Base-by-base conservation (phyloP, 2,888 invertebrate genomes). In the Eulithis testata region DNA sequence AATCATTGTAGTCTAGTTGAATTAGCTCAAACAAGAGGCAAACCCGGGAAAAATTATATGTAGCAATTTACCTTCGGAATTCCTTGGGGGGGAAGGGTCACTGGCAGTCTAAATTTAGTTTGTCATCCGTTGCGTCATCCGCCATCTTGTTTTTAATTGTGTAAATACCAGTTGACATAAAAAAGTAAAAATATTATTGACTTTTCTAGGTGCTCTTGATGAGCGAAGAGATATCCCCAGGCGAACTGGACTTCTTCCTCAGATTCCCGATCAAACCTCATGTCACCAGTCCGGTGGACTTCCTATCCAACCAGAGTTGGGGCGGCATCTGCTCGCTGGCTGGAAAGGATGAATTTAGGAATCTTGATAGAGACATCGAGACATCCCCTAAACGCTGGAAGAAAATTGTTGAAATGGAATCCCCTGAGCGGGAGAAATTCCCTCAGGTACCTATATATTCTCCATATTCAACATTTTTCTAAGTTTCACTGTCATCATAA, bases 351-450 rank as follows among this genome's bases (percentile, higher is more conserved):
- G 98, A 99, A 84, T 98, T 97, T 85, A 94, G 97, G 71, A 98
- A 99, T 87, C 93, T 99, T 66, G 99, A 99, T 85, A 94, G 98
- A 69, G 99, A 99, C 84, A 98, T 99, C 75, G 99, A 99, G 89
- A 98, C 97, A 4, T 98, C 98, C 0, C 96, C 97, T n/a, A 99
- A 99, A 84, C 94, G 98, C 63, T 99, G 99, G 99, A 98, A 98
- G 87, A 99, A 99, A 89, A 95, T 99, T 78, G 97, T 99, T 1
- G 99, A 99, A 89, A 96, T 97, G 76, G 99, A 99, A 82, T 96
- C 97, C 79, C 98, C 99, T 0, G 99, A 99, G 87, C 96, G 97
- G 73, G 99, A 99, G 83, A 99, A 98, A 86, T 97, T 99, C 86
- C 99, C 99, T 0, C 98, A 98, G 87, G 93, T 92, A 75, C 43